Evolutionary conservation across 2,888 invertebrate species (phyloP), one percentile per base, ranked within the genome.

Genomic region (Trachelus stipa): DNA sequence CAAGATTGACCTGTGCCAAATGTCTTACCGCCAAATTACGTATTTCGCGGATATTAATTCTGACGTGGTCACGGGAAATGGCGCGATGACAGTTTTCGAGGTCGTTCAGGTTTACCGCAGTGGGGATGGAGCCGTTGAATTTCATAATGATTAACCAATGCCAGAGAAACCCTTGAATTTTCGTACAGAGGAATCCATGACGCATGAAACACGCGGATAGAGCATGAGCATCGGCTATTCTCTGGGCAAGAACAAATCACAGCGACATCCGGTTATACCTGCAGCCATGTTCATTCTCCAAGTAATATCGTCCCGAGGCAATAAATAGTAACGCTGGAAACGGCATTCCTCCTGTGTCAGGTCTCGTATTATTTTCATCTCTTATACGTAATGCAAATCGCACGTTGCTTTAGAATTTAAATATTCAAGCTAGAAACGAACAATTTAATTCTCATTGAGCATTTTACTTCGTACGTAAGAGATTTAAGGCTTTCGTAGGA

Each of bases 31-130:
- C 56, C 56, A 56, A 23, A 56, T 56, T 23, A 0, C 56, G 56
- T 56, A 56, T 56, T 23, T 56, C 56, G 23, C 56, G 56, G 9
- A 56, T 56, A 56, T 56, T 56, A 56, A 56, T 81, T 30, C 73
- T 81, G 6, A 87, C 82, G 35, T 76, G 73, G 71, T 86, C 87
- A 15, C 74, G 34, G 11, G 85, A 81, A 79, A 83, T 78, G 34
- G 83, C 56, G 69, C 82, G 82, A 74, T 79, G 79, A 37, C 81
- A 84, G 9, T 83, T 74, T 3, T 77, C 76, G 4, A 75, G 34
- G 31, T 78, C 74, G 1, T 69, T 30, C 56, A 73, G n/a, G 69
- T 76, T 37, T 69, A 76, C 30, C 73, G 40, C 33, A 31, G 71
- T 34, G 71, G 71, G 56, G 23, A 56, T 56, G 9, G 23, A 9